These are phyloP conservation scores for Papilio polyxenes DNA, from an alignment of 1,140 invertebrate species.

Conservation along the genomic window DNA sequence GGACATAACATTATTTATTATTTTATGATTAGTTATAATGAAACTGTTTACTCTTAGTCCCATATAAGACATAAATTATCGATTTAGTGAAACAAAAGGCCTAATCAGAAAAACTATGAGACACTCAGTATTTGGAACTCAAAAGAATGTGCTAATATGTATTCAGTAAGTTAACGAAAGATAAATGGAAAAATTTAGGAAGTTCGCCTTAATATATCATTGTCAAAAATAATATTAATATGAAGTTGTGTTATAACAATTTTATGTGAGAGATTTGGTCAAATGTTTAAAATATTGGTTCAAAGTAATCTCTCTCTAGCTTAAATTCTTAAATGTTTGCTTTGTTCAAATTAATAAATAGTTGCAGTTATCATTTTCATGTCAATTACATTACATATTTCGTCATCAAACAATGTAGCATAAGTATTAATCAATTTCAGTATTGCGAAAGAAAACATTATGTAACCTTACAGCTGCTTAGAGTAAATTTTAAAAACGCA, in stretches of 20 bases:
- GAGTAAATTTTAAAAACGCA: neutral
- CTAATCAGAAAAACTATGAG: constrained; percentile 44
- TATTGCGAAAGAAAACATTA: constrained; percentile 17
- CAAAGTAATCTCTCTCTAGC: neutral
- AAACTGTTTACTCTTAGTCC: constrained; percentile 65
- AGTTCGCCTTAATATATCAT: neutral
- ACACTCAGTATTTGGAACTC: neutral
- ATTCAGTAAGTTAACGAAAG: neutral
- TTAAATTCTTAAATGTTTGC: neutral
- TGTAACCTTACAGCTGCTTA: neutral
- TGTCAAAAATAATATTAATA: neutral
- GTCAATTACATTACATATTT: neutral
- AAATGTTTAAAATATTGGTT: neutral
- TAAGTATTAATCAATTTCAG: constrained; percentile 23
- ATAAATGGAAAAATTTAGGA: neutral
- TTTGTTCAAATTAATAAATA: neutral
- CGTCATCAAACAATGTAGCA: neutral
- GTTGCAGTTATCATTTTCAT: neutral
- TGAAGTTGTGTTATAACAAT: neutral
- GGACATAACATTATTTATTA: constrained; percentile 72
- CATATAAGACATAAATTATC: constrained; percentile 55
- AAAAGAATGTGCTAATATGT: neutral
- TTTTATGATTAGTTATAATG: constrained; percentile 63
- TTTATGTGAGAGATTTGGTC: too few species aligned
- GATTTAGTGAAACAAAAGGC: constrained; percentile 65